Base-by-base conservation (phyloP, 2,888 invertebrate species). In the Nephrotoma appendiculata region DNA sequence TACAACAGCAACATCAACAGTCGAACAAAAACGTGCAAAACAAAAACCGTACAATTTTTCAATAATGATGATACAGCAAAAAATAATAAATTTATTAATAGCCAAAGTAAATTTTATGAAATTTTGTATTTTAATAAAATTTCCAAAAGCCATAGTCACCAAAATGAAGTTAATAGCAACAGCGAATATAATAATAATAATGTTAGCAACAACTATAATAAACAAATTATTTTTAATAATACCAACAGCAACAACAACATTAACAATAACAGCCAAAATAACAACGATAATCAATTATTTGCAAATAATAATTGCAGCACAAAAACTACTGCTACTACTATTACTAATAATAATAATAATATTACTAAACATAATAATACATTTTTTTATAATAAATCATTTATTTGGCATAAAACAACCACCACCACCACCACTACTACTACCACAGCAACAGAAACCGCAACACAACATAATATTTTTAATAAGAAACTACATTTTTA, bases 61-160 rank as follows among this genome's bases (percentile, higher is more conserved):
- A 89, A 87, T 86, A 88, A 87, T 88, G 87, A 88, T 86, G 88
- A 87, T 87, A 88, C 87, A 87, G 86, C 86, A 87, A 87, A 83
- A 87, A 88, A 88, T 85, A 88, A 87, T 87, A 87, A 87, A 87
- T 87, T 86, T 86, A 88, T 87, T 43, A 45, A 42, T 43, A 44
- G 11, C 41, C 11, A 85, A 9, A 45, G 7, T n/a, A 85, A 19
- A 41, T 11, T 42, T 31, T 44, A 42, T 84, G 42, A 84, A 84
- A 84, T 84, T 84, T 43, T 84, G 42, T 84, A 84, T 84, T 84
- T 84, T 84, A 84, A 84, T 84, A 84, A 84, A 84, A 42, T 84
- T 84, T 42, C 42, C 41, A 12, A 84, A 41, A 42, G 7, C n/a
- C 84, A 84, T 42, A 11, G 42, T 43, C 15, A 84, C 6, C 12